A percentile compares a stretch with the other conserved stretches of the same genome.
These are phyloP conservation scores for Meandrusa payeni DNA, from an alignment of 2,888 invertebrate species.

Conservation along the genomic window DNA sequence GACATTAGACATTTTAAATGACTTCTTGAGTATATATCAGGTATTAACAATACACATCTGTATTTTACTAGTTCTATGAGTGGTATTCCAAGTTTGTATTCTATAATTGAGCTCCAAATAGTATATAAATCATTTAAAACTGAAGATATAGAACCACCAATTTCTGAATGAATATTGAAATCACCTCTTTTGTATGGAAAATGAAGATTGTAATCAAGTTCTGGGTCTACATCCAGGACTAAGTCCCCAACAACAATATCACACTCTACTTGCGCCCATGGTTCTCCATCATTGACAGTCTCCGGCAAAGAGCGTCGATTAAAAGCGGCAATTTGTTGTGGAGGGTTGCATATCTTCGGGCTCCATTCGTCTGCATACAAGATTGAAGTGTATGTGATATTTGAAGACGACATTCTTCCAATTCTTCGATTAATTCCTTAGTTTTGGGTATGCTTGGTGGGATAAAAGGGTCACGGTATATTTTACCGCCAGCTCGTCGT, in stretches of 20 bases:
- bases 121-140: slow-evolving; percentile 92
- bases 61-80: slow-evolving; percentile 86
- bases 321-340: slow-evolving; percentile 93
- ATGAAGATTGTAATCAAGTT: slow-evolving; percentile 90
- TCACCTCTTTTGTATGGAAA: slow-evolving; percentile 95
- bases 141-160: slow-evolving; percentile 92
- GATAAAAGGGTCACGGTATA: slow-evolving; percentile 83
- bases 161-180: slow-evolving; percentile 90
- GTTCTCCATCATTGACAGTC: slow-evolving; percentile 76
- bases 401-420: slow-evolving; percentile 91
- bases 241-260: slow-evolving; percentile 89
- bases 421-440: slow-evolving; percentile 86
- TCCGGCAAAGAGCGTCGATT: slow-evolving; percentile 90
- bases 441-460: slow-evolving; percentile 84
- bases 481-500: slow-evolving; percentile 75
- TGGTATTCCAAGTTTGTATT: slow-evolving; percentile 88
- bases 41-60: slow-evolving; percentile 92
- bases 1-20: slow-evolving; percentile 92
- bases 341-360: slow-evolving; percentile 92
- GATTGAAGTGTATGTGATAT: slow-evolving; percentile 93
- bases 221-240: slow-evolving; percentile 84
- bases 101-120: slow-evolving; percentile 93
- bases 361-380: slow-evolving; percentile 90
- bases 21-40: slow-evolving; percentile 93
- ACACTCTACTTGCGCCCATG: slow-evolving; percentile 83